Base-by-base conservation (phyloP, 1,140 invertebrate species). In the Lepidurus packardi region DNA sequence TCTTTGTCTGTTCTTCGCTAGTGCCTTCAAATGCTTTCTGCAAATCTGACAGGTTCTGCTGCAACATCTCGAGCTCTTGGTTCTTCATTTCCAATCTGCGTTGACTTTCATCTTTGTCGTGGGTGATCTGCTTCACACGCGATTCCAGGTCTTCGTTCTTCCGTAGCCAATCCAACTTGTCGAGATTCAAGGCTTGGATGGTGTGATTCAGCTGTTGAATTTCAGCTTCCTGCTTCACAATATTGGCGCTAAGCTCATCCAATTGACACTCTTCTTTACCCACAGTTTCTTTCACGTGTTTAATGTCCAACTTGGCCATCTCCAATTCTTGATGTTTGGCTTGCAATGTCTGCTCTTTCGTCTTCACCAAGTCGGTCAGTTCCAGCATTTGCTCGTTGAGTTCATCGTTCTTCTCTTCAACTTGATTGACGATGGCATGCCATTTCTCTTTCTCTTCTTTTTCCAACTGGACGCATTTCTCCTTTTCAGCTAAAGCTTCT, bases 361-460 rank as follows among this genome's bases (percentile, higher is more conserved):
- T 82, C 78, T 74, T 80, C 81, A 34, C 81, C 81, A 21, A 43
- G 6, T 24, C 43, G 11, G 79, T 34, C 80, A 84, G 79, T 43
- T 86, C 83, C 43, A 84, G 83, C 6, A 86, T 74, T 13, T 86
- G 83, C 1, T 83, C 83, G 41, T 86, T 82, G 1, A 86, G 80
- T 25, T 87, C 84, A 7, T 83, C 82, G 16, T 80, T 83, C 1
- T 84, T 73, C 42, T 83, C 83, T 24, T 76, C 73, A 24, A 25
- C 44, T 78, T 78, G 45, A 43, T 73, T 10, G 79, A 73, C 43
- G 73, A 81, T 10, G 80, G 79, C 25, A 76, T 78, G 1, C 75
- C 74, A 11, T 79, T 53, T 53, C 81, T 77, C 65, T 81, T 79
- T 9, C 78, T 65, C 65, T 80, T 81, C 16, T 76, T 45, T 43